Conservation (phyloP, 2,888 invertebrate species). For the Philonicus albiceps region DNA sequence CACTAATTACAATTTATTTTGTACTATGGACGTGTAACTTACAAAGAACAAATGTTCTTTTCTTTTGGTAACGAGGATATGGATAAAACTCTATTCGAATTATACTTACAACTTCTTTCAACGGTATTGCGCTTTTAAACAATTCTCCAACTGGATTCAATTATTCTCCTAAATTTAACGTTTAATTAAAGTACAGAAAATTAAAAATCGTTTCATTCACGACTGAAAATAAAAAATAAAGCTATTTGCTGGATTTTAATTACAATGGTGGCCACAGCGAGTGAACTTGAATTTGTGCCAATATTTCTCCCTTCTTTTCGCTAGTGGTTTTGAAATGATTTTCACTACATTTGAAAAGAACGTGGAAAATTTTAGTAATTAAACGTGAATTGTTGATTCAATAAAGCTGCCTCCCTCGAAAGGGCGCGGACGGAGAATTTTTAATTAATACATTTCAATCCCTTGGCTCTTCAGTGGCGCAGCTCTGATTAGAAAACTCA, state of each 20-base stretch:
- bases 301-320: neutral
- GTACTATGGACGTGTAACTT: no score
- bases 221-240: neutral
- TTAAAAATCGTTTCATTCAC: constrained; percentile 14
- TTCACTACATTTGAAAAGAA: neutral
- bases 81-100: neutral
- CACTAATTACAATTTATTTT: no score
- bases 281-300: constrained; percentile 8
- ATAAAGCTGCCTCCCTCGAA: neutral
- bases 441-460: neutral
- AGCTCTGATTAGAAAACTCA: neutral
- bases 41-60: neutral
- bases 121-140: neutral
- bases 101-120: neutral
- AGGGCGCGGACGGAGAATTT: neutral
- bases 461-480: neutral
- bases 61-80: neutral
- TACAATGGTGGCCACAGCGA: neutral
- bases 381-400: neutral
- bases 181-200: constrained; percentile 18
- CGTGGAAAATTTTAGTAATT: neutral
- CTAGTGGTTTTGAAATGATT: constrained; percentile 7
- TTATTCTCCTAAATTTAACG: constrained; percentile 9
- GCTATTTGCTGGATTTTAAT: constrained; percentile 6
- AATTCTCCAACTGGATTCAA: neutral